Evolutionary conservation across 2,113 vertebrate genomes (phyloP).

Genomic region (Leiothrix lutea): DNA sequence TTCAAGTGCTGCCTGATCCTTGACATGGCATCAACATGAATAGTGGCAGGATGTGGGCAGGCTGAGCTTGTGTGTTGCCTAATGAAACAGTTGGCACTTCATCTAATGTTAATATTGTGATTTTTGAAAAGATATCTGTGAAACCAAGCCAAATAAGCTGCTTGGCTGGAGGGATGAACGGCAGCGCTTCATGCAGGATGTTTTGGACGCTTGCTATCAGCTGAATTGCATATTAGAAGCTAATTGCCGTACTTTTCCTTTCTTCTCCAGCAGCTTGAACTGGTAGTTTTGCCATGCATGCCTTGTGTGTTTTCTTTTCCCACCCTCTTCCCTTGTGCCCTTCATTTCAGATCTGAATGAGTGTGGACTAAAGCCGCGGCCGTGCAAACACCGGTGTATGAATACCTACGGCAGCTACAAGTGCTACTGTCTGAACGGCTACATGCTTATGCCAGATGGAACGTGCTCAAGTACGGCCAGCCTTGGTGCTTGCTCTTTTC

Average conservation of each 20-base stretch:
- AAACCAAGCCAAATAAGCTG: not conserved
- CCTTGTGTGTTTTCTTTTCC: not conserved
- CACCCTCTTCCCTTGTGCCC: not conserved
- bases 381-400: slow-evolving; percentile 96
- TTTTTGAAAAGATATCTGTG: not conserved
- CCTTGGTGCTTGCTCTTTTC: not conserved
- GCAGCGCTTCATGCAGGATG: not conserved
- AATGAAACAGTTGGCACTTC: not conserved
- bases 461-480: slow-evolving; percentile 89
- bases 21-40: not conserved
- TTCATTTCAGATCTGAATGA: slow-evolving; percentile 91
- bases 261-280: not conserved
- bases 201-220: not conserved
- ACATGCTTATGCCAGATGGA: slow-evolving; percentile 93
- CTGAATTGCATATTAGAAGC: not conserved
- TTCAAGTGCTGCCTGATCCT: not conserved
- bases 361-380: slow-evolving; percentile 93
- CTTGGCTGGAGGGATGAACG: not conserved
- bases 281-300: not conserved
- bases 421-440: slow-evolving; percentile 95
- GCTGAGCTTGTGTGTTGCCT: not conserved
- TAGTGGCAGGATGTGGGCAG: not conserved
- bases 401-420: slow-evolving; percentile 96
- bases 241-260: not conserved
- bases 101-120: not conserved